These are phyloP conservation scores for Clistopyga incitator DNA, from an alignment of 2,888 invertebrate species.

Conservation along the genomic window DNA sequence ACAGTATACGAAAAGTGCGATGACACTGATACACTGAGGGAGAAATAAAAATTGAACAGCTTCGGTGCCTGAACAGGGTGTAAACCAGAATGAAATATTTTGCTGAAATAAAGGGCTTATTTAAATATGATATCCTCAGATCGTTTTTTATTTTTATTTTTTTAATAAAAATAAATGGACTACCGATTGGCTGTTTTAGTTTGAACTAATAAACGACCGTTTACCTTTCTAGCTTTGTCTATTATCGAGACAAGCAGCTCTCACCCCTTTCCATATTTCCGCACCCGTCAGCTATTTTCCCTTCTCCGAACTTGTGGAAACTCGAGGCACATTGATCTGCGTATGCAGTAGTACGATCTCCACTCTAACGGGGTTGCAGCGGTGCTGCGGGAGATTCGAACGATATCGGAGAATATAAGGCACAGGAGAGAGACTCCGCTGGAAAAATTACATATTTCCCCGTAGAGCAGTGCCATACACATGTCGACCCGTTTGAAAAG, in stretches of 20 bases:
- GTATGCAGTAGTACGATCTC: conserved; percentile 1
- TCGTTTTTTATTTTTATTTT: too few relatives aligned
- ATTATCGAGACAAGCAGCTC: neutral
- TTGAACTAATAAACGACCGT: too few relatives aligned
- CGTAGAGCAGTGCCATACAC: conserved; percentile 27
- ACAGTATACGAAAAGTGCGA: too few relatives aligned
- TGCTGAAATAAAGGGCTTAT: too few relatives aligned
- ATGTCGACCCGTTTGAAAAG: neutral
- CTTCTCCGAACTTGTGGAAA: conserved; percentile 8
- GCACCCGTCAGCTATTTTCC: neutral
- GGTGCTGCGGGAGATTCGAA: conserved; percentile 1
- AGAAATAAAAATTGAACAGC: too few relatives aligned
- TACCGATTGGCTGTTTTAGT: too few relatives aligned
- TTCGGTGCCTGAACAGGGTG: too few relatives aligned
- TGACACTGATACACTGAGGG: too few relatives aligned
- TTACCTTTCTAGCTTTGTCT: neutral
- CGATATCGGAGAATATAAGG: conserved; percentile 24
- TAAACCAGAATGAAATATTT: too few relatives aligned
- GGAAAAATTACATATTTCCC: conserved; percentile 29
- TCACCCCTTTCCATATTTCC: neutral
- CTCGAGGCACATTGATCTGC: neutral
- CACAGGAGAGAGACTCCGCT: neutral
- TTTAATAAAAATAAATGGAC: too few relatives aligned
- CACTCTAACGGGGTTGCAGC: conserved; percentile 5
- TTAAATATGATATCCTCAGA: too few relatives aligned